Percentiles rank a stretch among this genome's conserved stretches.
Evolutionary conservation across 2,113 vertebrate species (phyloP).

Genomic region (Accipiter virgatus): DNA sequence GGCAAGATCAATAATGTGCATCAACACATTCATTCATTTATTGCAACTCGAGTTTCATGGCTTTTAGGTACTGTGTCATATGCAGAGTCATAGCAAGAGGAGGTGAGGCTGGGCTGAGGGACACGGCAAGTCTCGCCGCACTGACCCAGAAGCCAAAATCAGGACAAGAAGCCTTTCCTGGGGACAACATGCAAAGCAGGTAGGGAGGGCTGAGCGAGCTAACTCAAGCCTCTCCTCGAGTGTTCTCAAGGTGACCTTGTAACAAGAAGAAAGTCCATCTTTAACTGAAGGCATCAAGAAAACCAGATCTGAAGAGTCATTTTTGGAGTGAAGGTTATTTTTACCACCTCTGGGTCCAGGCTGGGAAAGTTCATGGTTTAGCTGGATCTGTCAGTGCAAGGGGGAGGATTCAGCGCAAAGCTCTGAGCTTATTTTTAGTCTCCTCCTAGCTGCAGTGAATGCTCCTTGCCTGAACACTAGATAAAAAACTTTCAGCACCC

Average conservation of each 20-base stretch:
- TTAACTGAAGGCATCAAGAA: not conserved
- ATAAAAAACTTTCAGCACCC: not conserved
- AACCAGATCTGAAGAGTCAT: not conserved
- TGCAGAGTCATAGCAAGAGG: not conserved
- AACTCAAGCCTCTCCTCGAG: not conserved
- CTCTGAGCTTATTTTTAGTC: not conserved
- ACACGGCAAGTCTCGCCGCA: not conserved
- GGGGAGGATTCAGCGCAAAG: not conserved
- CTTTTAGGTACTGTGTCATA: not conserved
- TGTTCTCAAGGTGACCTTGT: not conserved
- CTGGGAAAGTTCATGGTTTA: not conserved
- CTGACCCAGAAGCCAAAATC: not conserved
- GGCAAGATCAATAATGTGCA: not conserved
- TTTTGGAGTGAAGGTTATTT: not conserved
- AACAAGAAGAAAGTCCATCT: not conserved
- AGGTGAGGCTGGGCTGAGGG: not conserved
- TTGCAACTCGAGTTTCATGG: not conserved
- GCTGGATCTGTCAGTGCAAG: not conserved
- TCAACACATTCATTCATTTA: not conserved
- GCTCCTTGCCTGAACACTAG: not conserved
- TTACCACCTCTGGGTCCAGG: not conserved
- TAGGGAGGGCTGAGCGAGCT: not conserved
- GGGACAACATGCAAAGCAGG: not conserved
- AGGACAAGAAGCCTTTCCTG: not conserved
- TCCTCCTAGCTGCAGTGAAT: not conserved